Percentiles rank a stretch among this genome's conserved stretches.
phyloP scores from a whole-genome alignment of 2,797 vertebrate genomes.

The Anguilla obscura region DNA sequence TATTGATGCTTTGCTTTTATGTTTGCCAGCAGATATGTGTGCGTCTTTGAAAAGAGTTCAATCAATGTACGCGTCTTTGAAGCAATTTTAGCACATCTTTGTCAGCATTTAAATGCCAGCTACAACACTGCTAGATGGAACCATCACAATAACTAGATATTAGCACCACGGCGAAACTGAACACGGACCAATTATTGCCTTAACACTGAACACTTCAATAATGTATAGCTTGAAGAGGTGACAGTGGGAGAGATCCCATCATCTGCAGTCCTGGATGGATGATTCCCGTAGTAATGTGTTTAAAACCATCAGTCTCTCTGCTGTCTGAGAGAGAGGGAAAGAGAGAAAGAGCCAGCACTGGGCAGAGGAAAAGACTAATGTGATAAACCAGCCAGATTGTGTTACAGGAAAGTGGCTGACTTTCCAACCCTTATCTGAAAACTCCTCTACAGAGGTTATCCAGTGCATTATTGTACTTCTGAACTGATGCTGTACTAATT shows the following conservation, averaged over 20 bases:
- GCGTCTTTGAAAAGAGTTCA: not conserved
- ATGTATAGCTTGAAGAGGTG: not conserved
- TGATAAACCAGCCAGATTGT: slow-evolving; percentile 56
- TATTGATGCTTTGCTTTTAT: not conserved
- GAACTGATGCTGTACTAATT: slow-evolving; percentile 21
- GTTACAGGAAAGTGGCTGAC: slow-evolving; percentile 56
- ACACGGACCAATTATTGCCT: not conserved
- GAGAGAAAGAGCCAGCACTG: slow-evolving; percentile 39
- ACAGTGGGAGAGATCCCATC: not conserved
- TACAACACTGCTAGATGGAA: not conserved
- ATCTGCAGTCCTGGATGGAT: not conserved
- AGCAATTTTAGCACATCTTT: not conserved
- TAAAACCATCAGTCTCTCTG: slow-evolving; percentile 28
- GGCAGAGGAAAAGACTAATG: slow-evolving; percentile 53
- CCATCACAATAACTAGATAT: not conserved
- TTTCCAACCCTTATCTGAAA: slow-evolving; percentile 33
- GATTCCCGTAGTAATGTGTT: slow-evolving; percentile 17
- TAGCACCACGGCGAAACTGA: not conserved
- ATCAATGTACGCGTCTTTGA: not conserved
- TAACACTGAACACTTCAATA: not conserved
- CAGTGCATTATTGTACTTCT: slow-evolving; percentile 8
- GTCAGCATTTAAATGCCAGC: not conserved
- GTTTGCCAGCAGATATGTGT: not conserved
- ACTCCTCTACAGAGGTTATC: not conserved
- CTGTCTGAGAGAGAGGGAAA: slow-evolving; percentile 27